Base-by-base conservation (phyloP, 2,888 invertebrate genomes). In the Exocentrus adspersus region DNA sequence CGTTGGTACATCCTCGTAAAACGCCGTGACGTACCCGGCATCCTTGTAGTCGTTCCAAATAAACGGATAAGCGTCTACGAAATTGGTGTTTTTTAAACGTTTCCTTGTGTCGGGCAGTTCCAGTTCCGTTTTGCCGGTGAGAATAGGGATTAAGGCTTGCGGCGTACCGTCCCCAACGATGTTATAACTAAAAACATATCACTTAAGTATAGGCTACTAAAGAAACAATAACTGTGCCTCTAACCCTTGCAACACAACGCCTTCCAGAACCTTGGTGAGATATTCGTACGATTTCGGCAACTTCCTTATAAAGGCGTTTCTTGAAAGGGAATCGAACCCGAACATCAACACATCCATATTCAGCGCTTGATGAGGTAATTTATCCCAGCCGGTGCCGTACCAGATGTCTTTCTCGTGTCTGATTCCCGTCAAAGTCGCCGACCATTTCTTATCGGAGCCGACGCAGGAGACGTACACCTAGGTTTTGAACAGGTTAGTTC, bases 161-260 rank as follows among this genome's bases (percentile, higher is more conserved):
- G 94, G 93, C 0, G 94, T 94, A 0, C 94, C 94, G 78, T 94
- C 94, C 0, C 94, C 94, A 0, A 94, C 88, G 71, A 94, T 94
- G 76, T 94, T 94, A 77, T 90, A 88, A 17, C 83, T 83, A 70
- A 42, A 78, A 74, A 64, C 20, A 21, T 52, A 46, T 50, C 6
- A 42, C 1, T 48, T n/a, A n/a, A 16, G 4, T 24, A 24, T 24
- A 24, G 3, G 7, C 3, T 24, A 24, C 24, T n/a, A 24, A 24
- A 24, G 7, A 24, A 24, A 24, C 4, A 24, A 24, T 24, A 7
- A 5, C 7, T 24, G 24, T 5, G 7, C 4, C 14, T 32, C 73
- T 72, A 85, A 93, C 76, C 93, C 92, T 73, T 92, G 85, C 9
- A 95, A 80, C 7, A 93, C 84, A 20, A 88, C 83, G 1, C 88